Base-by-base conservation (phyloP, 1,140 invertebrate genomes). In the Frieseomelitta varia region DNA sequence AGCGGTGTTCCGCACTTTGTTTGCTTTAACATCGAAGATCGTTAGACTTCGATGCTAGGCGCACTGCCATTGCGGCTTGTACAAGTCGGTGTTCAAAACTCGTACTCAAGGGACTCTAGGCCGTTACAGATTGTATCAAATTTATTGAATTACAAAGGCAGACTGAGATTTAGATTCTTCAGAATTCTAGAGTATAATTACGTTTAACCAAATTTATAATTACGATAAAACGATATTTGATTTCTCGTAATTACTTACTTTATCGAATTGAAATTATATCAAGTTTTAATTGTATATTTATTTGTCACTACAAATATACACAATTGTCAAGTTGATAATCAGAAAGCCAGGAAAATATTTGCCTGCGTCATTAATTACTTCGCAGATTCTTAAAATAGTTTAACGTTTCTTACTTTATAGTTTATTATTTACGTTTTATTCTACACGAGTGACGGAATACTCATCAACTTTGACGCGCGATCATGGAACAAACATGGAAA, bases 251-350 rank as follows among this genome's bases (percentile, higher is more conserved):
- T 51, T 58, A 53, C 21, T 61, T 61, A 19, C 17, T 51, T 6
- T 30, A 61, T 27, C 0, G 1, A 56, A 71, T 69, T 39, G 6
- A 34, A 79, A 79, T 56, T 47, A 27, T 75, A 81, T 4, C 51
- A 53, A 58, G n/a, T 67, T n/a, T 55, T 27, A 74, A 51, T 53
- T 19, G 71, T 10, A n/a, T 30, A 63, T 74, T 81, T 80, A 72
- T 80, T 80, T 21, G 71, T 30, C 14, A 63, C 47, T 56, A 68
- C 53, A 14, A 15, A 69, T 51, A 56, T 71, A 79, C 76, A 79
- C 39, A 17, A 68, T 34, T 67, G n/a, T n/a, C n/a, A n/a, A n/a
- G 34, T 39, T 51, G 11, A 71, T 17, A 79, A 51, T 69, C 39
- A 19, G 15, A 55, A 24, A 61, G 27, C 4, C 53, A 27, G 24